A percentile compares a stretch with the other conserved stretches of the same genome.
phyloP scores from a whole-genome alignment of 2,888 invertebrate genomes.

The Cabera pusaria region DNA sequence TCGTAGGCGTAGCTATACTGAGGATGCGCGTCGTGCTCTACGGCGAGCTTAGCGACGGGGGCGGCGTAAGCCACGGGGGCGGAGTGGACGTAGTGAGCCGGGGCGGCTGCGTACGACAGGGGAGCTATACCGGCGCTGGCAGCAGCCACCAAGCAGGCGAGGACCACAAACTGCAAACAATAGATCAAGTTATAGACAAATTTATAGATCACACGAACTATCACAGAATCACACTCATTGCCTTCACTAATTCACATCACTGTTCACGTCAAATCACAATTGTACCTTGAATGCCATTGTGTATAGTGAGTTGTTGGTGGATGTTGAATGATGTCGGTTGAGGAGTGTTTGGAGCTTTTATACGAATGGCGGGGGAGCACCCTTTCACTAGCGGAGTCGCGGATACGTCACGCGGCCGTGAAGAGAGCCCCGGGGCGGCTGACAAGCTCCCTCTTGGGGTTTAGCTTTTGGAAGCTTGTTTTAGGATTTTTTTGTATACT shows the following conservation, averaged over 20 bases:
- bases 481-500: no score
- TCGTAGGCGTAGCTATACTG: slow-evolving; percentile 81
- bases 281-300: slow-evolving; percentile 79
- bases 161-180: slow-evolving; percentile 59
- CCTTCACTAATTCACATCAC: slow-evolving; percentile 21
- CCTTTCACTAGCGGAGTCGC: slow-evolving; percentile 65
- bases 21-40: slow-evolving; percentile 57
- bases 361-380: slow-evolving; percentile 65
- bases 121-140: slow-evolving; percentile 61
- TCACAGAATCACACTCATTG: slow-evolving; percentile 8
- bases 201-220: slow-evolving; percentile 13
- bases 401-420: slow-evolving; percentile 58
- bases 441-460: slow-evolving; percentile 39
- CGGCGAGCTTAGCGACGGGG: slow-evolving; percentile 51
- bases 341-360: slow-evolving; percentile 67
- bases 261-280: slow-evolving; percentile 20
- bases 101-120: slow-evolving; percentile 44
- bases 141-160: slow-evolving; percentile 64
- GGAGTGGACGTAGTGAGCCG: slow-evolving; percentile 41
- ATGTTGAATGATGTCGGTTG: slow-evolving; percentile 68
- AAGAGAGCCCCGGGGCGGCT: slow-evolving; percentile 58
- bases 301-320: slow-evolving; percentile 56
- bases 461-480: slow-evolving; percentile 12
- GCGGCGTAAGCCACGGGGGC: slow-evolving; percentile 46
- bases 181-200: no score